A percentile compares a stretch with the other conserved stretches of the same genome.
Conservation (phyloP, 1,140 invertebrate species). For the Araneus ventricosus region DNA sequence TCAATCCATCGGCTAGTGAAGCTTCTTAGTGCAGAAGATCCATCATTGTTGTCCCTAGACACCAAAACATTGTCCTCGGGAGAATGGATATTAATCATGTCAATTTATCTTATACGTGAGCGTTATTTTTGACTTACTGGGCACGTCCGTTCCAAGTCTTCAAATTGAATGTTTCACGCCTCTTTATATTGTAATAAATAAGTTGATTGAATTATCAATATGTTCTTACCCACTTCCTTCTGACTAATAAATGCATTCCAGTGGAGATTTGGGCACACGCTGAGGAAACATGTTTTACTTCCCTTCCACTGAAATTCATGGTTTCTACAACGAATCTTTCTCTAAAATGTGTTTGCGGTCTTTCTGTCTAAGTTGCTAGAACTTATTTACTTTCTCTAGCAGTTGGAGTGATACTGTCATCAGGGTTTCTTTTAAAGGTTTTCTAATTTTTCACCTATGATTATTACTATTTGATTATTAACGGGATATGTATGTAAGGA, state of each 20-base stretch:
- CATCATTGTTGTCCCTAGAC: conserved; percentile 9
- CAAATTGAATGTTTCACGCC: neutral
- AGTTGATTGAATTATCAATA: neutral
- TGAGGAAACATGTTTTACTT: too few relatives aligned
- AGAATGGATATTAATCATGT: conserved; percentile 24
- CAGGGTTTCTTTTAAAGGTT: too few relatives aligned
- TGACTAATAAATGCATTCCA: neutral
- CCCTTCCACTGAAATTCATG: too few relatives aligned
- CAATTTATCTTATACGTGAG: conserved; percentile 16
- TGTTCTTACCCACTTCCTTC: neutral
- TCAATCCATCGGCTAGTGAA: neutral
- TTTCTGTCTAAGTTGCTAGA: too few relatives aligned
- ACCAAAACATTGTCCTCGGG: neutral
- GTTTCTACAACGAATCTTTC: too few relatives aligned
- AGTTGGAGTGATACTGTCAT: too few relatives aligned
- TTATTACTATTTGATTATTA: too few relatives aligned
- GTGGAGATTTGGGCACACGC: too few relatives aligned
- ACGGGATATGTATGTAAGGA: too few relatives aligned
- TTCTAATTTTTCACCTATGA: too few relatives aligned
- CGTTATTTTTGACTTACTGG: neutral
- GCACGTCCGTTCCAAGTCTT: neutral
- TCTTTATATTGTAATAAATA: neutral
- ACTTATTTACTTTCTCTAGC: too few relatives aligned
- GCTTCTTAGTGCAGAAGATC: neutral
- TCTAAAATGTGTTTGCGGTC: too few relatives aligned